Evolutionary conservation across 1,140 invertebrate genomes (phyloP), one percentile per base, ranked within the genome.

Genomic region (Drosophila elegans): DNA sequence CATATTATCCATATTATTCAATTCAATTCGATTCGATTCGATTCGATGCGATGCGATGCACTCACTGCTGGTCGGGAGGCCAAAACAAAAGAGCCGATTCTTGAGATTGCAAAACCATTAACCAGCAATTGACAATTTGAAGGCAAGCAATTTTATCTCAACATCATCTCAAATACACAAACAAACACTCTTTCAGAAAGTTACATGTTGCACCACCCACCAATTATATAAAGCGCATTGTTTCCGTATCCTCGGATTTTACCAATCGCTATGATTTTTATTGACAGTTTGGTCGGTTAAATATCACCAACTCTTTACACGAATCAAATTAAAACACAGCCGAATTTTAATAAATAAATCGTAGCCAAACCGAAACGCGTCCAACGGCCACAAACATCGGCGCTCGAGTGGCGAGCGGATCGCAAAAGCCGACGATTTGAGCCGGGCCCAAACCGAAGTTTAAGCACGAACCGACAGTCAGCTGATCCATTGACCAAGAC

Each of bases 1-100:
- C 53, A 72, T 73, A 64, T 74, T 73, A 64, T 74, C 69, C 51
- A 75, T 67, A 76, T 76, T 41, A 76, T 44, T 59, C 51, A 49
- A 69, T 36, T 71, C 51, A 39, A 55, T 42, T 51, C 48, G 27
- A 76, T 44, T 59, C 51, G 41, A 69, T 42, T 51, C 48, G 27
- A 21, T 21, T 21, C 16, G 16, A 6, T 29, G 2, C 25, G 36
- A 38, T 42, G 3, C 64, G 55, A 61, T 60, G 45, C 57, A 59
- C 42, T 52, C 49, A 48, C 42, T 59, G 44, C 45, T 12, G 62
- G 44, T 21, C 32, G 34, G 2, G 3, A 49, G 62, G 6, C 41
- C 25, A 41, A 59, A 66, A 82, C 80, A 83, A 85, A 86, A 73
- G 74, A 61, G 54, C 64, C 80, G 81, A 85, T 85, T 86, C 73